A percentile compares a stretch with the other conserved stretches of the same genome.
Conservation (phyloP, 2,888 invertebrate species). For the Phorcus lineatus region DNA sequence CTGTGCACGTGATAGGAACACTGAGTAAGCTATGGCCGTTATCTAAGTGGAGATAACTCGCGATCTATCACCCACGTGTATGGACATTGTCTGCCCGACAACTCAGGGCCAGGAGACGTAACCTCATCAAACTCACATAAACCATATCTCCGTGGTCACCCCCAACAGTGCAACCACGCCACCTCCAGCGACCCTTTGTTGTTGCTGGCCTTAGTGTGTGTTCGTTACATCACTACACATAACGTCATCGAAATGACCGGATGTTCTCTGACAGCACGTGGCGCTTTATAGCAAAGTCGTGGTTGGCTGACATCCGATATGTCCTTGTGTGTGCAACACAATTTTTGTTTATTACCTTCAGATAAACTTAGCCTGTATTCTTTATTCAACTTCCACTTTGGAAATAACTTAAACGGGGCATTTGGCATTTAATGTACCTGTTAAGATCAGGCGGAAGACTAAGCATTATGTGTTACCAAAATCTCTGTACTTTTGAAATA, state of each 20-base stretch:
- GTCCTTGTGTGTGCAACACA: no score
- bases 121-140: background rate
- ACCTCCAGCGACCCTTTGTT: background rate
- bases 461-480: no score
- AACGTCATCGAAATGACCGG: background rate
- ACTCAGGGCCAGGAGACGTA: background rate
- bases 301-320: background rate
- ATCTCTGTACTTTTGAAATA: no score
- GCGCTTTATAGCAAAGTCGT: background rate
- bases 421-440: no score
- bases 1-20: no score
- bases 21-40: no score
- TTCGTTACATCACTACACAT: background rate
- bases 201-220: background rate
- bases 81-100: background rate
- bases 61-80: constrained; percentile 1
- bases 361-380: no score
- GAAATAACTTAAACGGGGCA: no score
- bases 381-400: no score
- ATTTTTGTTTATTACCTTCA: no score
- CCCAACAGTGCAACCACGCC: background rate
- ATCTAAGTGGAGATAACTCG: background rate
- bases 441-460: no score
- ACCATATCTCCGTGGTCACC: background rate
- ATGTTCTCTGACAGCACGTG: constrained; percentile 5